These are phyloP conservation scores for Ceriagrion tenellum DNA, from an alignment of 2,888 invertebrate genomes.

Conservation along the genomic window DNA sequence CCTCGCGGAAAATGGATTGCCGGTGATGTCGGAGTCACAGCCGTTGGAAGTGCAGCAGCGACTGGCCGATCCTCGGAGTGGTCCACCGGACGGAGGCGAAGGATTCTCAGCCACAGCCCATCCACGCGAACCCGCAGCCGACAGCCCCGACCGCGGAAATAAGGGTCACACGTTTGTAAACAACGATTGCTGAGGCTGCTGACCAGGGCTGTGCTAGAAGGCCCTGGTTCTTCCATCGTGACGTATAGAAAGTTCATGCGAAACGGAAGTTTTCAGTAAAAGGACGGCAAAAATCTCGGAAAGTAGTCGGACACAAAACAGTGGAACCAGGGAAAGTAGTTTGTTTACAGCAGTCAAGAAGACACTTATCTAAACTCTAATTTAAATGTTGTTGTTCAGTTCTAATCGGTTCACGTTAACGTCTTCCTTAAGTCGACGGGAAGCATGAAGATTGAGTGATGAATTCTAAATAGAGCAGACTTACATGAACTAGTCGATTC, in stretches of 20 bases:
- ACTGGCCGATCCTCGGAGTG: not conserved
- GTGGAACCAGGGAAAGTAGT: not conserved
- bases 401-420: not conserved
- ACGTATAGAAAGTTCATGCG: not conserved
- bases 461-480: not conserved
- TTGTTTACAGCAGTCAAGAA: not conserved
- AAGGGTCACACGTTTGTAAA: not conserved
- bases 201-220: not conserved
- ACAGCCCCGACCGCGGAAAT: not conserved
- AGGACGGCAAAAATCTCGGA: not conserved
- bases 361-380: not conserved
- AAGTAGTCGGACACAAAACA: not conserved
- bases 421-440: not conserved
- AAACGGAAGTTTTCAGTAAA: not conserved
- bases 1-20: not conserved
- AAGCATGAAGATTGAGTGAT: not conserved
- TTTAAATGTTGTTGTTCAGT: not conserved
- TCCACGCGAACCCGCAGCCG: not conserved
- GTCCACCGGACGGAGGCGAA: not conserved
- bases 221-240: not conserved
- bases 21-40: not conserved
- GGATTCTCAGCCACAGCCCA: not conserved
- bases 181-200: not conserved
- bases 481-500: not conserved
- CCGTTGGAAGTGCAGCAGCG: not conserved